Conservation (phyloP, 2,888 invertebrate species). For the Pyrocoelia pectoralis region DNA sequence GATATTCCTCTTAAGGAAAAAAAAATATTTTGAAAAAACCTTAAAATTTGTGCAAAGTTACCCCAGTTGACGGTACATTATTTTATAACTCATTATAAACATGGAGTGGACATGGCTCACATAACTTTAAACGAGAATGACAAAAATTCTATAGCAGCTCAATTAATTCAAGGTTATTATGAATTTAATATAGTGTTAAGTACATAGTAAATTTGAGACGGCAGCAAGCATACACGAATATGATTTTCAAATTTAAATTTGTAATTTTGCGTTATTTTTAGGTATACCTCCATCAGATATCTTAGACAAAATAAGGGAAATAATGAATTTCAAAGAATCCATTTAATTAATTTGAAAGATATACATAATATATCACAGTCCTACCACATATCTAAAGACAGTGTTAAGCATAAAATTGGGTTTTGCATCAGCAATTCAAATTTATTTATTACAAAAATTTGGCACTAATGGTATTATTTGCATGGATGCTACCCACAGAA, state of each 20-base stretch:
- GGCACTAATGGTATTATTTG: too few relatives aligned
- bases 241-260: constrained; percentile 1
- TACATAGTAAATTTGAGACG: neutral
- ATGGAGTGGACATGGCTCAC: neutral
- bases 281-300: neutral
- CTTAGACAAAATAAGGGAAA: constrained; percentile 3
- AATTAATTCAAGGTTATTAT: constrained; percentile 2
- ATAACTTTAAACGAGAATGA: constrained; percentile 3
- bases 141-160: constrained; percentile 1
- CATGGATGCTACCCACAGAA: too few relatives aligned
- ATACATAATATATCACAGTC: neutral
- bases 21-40: too few relatives aligned
- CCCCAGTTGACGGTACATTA: too few relatives aligned
- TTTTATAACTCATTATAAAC: constrained; percentile 1
- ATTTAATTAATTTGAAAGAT: constrained; percentile 2
- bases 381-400: neutral
- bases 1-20: too few relatives aligned
- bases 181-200: neutral
- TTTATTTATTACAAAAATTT: too few relatives aligned
- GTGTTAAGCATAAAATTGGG: too few relatives aligned
- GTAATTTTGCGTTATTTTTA: constrained; percentile 2
- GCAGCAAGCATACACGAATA: neutral
- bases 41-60: too few relatives aligned
- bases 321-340: constrained; percentile 3
- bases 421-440: too few relatives aligned